These are phyloP conservation scores for Agrilus planipennis DNA, from an alignment of 1,140 invertebrate species.

Conservation along the genomic window DNA sequence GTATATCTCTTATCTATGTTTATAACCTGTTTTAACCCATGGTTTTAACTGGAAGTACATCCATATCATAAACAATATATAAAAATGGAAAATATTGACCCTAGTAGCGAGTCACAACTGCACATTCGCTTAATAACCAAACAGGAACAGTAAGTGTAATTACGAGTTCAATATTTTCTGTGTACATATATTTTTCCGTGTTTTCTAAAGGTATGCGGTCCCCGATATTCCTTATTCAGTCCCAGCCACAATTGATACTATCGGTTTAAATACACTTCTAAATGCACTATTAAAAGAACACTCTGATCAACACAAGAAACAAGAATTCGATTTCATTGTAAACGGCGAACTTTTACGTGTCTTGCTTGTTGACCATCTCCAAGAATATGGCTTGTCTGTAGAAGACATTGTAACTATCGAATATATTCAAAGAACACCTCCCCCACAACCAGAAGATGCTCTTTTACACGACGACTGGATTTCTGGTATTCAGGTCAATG, in stretches of 20 bases:
- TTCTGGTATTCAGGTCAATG: conserved; percentile 59
- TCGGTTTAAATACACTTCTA: conserved; percentile 66
- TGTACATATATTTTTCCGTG: conserved; percentile 15
- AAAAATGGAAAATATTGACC: conserved; percentile 5
- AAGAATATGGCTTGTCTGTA: conserved; percentile 52
- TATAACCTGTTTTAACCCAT: no score
- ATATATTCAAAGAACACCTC: conserved; percentile 77
- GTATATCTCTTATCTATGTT: no score
- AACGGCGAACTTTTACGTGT: conserved; percentile 65
- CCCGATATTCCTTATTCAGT: conserved; percentile 75
- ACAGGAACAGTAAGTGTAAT: conserved; percentile 57
- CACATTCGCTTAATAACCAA: conserved; percentile 70
- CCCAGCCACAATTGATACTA: conserved; percentile 49
- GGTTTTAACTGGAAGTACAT: no score
- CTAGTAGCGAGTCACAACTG: conserved; percentile 37
- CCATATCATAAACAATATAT: no score
- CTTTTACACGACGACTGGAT: conserved; percentile 95
- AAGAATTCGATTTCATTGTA: conserved; percentile 85
- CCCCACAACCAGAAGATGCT: conserved; percentile 81
- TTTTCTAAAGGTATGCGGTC: conserved; percentile 68
- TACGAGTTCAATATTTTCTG: conserved; percentile 10
- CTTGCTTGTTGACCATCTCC: conserved; percentile 55
- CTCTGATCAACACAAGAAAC: conserved; percentile 34
- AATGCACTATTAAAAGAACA: conserved; percentile 67
- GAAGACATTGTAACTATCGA: conserved; percentile 78